Percentiles rank a stretch among this genome's conserved stretches.
These are phyloP conservation scores for Plusia festucae DNA, from an alignment of 2,888 invertebrate species.

Conservation along the genomic window DNA sequence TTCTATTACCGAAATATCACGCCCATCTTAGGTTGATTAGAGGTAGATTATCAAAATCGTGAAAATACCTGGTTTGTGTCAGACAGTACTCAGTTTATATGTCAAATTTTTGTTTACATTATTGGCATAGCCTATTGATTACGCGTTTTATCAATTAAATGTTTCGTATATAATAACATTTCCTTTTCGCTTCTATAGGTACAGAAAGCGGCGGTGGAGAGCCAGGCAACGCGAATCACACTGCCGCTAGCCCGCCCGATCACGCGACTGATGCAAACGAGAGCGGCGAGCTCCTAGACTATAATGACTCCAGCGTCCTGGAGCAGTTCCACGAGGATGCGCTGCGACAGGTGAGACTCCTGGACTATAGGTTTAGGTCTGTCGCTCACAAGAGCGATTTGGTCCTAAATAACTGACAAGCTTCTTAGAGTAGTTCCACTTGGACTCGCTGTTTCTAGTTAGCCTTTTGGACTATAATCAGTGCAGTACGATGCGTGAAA, in stretches of 20 bases:
- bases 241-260: constrained; percentile 74
- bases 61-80: too few relatives aligned
- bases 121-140: too few relatives aligned
- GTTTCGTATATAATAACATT: too few relatives aligned
- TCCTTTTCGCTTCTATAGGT: constrained; percentile 48
- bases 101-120: too few relatives aligned
- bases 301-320: constrained; percentile 90
- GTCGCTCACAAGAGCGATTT: constrained; percentile 85
- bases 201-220: constrained; percentile 82
- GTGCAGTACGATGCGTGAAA: too few relatives aligned
- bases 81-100: too few relatives aligned
- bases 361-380: not conserved
- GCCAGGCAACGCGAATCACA: constrained; percentile 70
- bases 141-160: too few relatives aligned
- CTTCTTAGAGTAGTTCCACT: constrained; percentile 93
- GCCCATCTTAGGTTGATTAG: too few relatives aligned
- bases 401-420: constrained; percentile 89
- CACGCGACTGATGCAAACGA: constrained; percentile 73
- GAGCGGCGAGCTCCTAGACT: constrained; percentile 89
- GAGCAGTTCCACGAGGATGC: constrained; percentile 95
- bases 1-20: too few relatives aligned
- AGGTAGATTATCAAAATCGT: too few relatives aligned
- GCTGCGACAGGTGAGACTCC: constrained; percentile 26
- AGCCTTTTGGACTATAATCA: constrained; percentile 6
- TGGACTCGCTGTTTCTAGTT: constrained; percentile 87